A percentile compares a stretch with the other conserved stretches of the same genome.
Evolutionary conservation across 2,888 invertebrate species (phyloP).

Genomic region (Tribolium freemani): DNA sequence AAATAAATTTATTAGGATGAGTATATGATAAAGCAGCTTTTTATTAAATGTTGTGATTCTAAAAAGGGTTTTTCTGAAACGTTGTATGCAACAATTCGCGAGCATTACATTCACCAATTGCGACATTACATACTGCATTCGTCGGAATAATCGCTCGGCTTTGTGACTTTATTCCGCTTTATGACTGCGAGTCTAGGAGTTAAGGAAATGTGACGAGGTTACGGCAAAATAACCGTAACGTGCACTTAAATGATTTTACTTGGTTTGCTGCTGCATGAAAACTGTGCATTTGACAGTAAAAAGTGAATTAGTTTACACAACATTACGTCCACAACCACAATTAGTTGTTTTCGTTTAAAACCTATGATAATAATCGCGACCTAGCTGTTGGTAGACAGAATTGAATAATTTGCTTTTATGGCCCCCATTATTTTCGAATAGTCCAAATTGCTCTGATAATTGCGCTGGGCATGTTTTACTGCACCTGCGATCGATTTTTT

Average conservation of each 20-base stretch:
- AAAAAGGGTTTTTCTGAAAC: not conserved
- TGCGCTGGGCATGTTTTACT: not conserved
- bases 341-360: slow-evolving; percentile 31
- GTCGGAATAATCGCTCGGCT: slow-evolving; percentile 13
- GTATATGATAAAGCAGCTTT: no score
- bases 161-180: slow-evolving; percentile 32
- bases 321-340: slow-evolving; percentile 33
- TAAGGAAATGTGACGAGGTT: slow-evolving; percentile 30
- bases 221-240: slow-evolving; percentile 23
- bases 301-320: slow-evolving; percentile 41
- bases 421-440: slow-evolving; percentile 3
- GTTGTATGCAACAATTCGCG: slow-evolving; percentile 27
- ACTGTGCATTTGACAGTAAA: slow-evolving; percentile 36
- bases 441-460: slow-evolving; percentile 3
- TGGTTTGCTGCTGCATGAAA: slow-evolving; percentile 13
- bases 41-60: no score
- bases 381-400: not conserved
- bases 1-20: not conserved
- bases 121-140: slow-evolving; percentile 27
- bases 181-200: slow-evolving; percentile 22
- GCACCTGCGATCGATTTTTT: slow-evolving; percentile 12
- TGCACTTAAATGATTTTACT: slow-evolving; percentile 30
- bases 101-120: slow-evolving; percentile 29
- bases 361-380: slow-evolving; percentile 2
- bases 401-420: slow-evolving; percentile 27